Evolutionary conservation across 2,113 vertebrate species (phyloP).

Genomic region (Archilochus colubris): DNA sequence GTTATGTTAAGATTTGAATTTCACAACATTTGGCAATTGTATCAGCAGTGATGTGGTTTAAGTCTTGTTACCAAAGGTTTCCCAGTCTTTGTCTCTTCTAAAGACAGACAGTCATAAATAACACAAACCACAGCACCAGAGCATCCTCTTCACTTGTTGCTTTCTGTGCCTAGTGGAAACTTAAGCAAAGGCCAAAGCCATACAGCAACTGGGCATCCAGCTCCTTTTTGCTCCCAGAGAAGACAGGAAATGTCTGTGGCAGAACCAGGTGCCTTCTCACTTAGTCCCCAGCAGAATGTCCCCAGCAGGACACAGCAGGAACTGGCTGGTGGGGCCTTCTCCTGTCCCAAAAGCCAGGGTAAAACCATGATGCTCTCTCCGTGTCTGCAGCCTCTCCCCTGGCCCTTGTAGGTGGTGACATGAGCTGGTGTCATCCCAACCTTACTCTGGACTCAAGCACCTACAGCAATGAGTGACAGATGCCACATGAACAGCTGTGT

Average conservation of each 20-base stretch:
- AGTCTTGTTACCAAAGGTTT: neutral
- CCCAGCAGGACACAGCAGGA: fast-evolving
- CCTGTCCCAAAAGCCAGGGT: neutral
- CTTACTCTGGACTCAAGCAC: neutral
- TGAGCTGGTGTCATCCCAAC: neutral
- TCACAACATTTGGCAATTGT: neutral
- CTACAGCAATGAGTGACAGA: neutral
- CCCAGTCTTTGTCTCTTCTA: neutral
- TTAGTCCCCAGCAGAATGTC: neutral
- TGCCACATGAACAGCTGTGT: neutral
- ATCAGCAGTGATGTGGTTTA: neutral
- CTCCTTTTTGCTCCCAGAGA: neutral
- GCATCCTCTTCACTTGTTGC: neutral
- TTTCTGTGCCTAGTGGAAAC: neutral
- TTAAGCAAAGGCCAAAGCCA: neutral
- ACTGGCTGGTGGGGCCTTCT: neutral
- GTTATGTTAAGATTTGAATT: neutral
- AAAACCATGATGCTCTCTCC: neutral
- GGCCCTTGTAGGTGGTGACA: fast-evolving
- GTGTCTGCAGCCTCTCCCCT: neutral
- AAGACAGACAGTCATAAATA: neutral
- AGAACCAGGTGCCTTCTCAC: neutral
- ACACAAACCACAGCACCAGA: neutral
- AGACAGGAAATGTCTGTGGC: neutral
- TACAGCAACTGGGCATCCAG: neutral